A percentile compares a stretch with the other conserved stretches of the same genome.
Evolutionary conservation across 2,888 invertebrate genomes (phyloP).

Genomic region (Harpagoxenus sublaevis): DNA sequence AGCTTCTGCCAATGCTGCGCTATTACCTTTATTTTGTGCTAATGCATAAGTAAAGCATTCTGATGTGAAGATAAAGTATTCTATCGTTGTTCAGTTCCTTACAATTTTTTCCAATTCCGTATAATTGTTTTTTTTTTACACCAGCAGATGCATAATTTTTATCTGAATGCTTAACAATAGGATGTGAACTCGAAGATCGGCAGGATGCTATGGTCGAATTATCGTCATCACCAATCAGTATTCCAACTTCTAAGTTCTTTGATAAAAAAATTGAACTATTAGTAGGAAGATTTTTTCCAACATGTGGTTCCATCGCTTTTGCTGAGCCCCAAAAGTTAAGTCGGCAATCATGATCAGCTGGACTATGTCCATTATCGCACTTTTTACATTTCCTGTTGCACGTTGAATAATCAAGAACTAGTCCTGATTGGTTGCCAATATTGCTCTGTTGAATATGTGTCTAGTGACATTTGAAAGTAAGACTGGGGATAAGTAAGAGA

Average conservation of each 20-base stretch:
- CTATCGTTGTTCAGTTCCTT: not conserved
- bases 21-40: not conserved
- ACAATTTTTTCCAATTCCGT: not conserved
- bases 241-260: not conserved
- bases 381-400: not conserved
- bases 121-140: not conserved
- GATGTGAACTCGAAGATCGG: not conserved
- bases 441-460: not conserved
- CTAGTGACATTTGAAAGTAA: no score
- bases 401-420: not conserved
- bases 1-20: not conserved
- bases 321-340: not conserved
- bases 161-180: not conserved
- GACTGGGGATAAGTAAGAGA: no score
- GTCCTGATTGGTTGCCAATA: not conserved
- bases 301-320: not conserved
- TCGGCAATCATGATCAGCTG: not conserved
- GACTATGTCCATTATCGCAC: not conserved
- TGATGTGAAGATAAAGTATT: not conserved
- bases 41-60: conserved; percentile 4
- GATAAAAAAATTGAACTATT: not conserved
- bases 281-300: not conserved
- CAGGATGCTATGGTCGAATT: not conserved
- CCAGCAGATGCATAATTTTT: not conserved
- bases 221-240: not conserved